Evolutionary conservation across 2,797 vertebrate species (phyloP).

Genomic region (Leptoclinus maculatus): DNA sequence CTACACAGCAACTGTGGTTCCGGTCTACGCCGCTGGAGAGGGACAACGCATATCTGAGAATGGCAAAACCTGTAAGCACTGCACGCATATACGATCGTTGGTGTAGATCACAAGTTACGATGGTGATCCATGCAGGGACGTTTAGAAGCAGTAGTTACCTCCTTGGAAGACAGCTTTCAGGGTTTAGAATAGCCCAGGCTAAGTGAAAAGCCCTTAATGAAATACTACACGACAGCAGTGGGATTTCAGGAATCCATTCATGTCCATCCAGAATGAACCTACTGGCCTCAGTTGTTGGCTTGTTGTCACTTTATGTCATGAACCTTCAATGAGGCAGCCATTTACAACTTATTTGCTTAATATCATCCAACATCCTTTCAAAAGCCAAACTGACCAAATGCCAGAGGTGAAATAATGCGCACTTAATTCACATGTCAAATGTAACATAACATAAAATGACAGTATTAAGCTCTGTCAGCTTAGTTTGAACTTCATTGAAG

Average conservation of each 20-base stretch:
- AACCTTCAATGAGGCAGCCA: slow-evolving; percentile 27
- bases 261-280: slow-evolving; percentile 62
- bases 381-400: slow-evolving; percentile 27
- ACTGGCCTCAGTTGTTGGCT: slow-evolving; percentile 55
- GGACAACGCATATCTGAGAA: slow-evolving; percentile 91
- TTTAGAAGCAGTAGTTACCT: neutral
- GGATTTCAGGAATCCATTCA: slow-evolving; percentile 54
- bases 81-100: neutral
- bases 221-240: slow-evolving; percentile 23
- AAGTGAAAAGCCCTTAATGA: slow-evolving; percentile 24
- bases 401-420: slow-evolving; percentile 15
- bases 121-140: neutral
- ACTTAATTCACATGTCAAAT: slow-evolving; percentile 30
- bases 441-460: slow-evolving; percentile 23
- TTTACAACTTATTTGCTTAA: slow-evolving; percentile 41
- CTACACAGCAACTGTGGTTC: slow-evolving; percentile 91
- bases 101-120: neutral
- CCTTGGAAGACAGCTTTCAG: slow-evolving; percentile 1
- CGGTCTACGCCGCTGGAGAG: slow-evolving; percentile 91
- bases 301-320: slow-evolving; percentile 28
- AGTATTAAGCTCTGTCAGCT: slow-evolving; percentile 35
- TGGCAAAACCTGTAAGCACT: slow-evolving; percentile 93
- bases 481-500: slow-evolving; percentile 36
- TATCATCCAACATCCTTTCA: slow-evolving; percentile 30
- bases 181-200: slow-evolving; percentile 13